A percentile compares a stretch with the other conserved stretches of the same genome.
Conservation (phyloP, 2,797 vertebrate species). For the Neosilurus mollespiculum region DNA sequence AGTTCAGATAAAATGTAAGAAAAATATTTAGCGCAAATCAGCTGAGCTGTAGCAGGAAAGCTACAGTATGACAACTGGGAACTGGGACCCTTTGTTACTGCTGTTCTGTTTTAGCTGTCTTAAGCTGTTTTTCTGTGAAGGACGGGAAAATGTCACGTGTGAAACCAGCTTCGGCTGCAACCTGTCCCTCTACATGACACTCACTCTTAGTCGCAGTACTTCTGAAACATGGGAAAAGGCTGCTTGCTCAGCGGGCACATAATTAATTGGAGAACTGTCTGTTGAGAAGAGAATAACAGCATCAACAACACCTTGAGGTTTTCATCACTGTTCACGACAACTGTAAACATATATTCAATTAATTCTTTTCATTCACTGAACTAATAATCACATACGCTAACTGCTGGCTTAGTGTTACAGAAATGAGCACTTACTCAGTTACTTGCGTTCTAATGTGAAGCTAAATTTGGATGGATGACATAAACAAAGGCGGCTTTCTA, state of each 20-base stretch:
- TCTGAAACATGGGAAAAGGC: neutral
- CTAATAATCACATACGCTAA: constrained; percentile 39
- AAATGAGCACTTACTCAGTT: constrained; percentile 36
- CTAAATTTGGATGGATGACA: constrained; percentile 24
- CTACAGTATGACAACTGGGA: neutral
- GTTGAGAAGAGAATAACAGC: neutral
- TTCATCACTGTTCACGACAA: neutral
- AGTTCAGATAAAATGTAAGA: neutral
- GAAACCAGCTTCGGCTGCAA: constrained; percentile 17
- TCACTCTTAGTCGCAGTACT: neutral
- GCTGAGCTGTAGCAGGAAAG: neutral
- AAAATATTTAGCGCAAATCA: neutral
- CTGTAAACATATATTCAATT: neutral
- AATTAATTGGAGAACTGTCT: constrained; percentile 6
- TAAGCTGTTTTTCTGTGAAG: constrained; percentile 16
- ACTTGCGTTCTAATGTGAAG: constrained; percentile 41
- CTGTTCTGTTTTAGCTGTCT: constrained; percentile 15
- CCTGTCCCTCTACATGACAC: neutral
- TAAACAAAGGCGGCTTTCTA: constrained; percentile 16
- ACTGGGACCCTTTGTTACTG: neutral
- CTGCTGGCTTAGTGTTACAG: constrained; percentile 27
- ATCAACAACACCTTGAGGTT: neutral
- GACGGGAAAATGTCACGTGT: neutral
- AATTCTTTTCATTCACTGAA: constrained; percentile 9
- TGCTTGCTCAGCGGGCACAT: neutral